Base-by-base conservation (phyloP, 2,797 vertebrate genomes). In the Urocyon cinereoargenteus region DNA sequence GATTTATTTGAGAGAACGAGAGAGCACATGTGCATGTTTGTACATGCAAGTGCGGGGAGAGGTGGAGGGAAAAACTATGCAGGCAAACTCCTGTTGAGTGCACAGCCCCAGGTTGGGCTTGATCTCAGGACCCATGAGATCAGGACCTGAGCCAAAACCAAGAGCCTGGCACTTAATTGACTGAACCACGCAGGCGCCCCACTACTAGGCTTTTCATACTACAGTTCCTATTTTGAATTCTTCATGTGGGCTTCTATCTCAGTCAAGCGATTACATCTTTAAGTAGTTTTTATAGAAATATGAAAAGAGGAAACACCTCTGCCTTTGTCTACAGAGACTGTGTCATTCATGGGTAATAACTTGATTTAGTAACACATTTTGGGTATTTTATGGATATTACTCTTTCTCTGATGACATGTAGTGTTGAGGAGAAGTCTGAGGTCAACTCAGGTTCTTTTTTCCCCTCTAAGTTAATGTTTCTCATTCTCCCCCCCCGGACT, bases 261-360 rank as follows among this genome's bases (percentile, higher is more conserved):
- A 31, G 18, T 51, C n/a, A n/a, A 24, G n/a, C 61, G 19, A 40
- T 86, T 55, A 28, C 24, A 62, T 81, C 57, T 90, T 88, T 75
- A 66, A 91, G n/a, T 61, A 34, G 22, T 96, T 84, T 91, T 91
- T 26, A 13, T 82, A 16, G 53, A 57, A 73, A 84, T 75, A 61
- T 88, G 7, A n/a, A 53, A 18, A 79, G 62, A 59, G 10, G 24
- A 73, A 66, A n/a, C 5, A n/a, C 68, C 21, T 68, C 15, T 77
- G 10, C 11, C 11, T 82, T 62, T 92, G 55, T 82, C 49, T 90
- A 0, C 14, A 19, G 16, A 59, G 15, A 53, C 45, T 90, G 7
- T 92, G 19, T 62, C 89, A 57, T 21, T 92, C 51, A 59, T 66
- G 6, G 13, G 45, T 21, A 90, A 21, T 10, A 84, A 18, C 21